These are phyloP conservation scores for Sarcoramphus papa DNA, from an alignment of 2,797 vertebrate genomes.

Conservation along the genomic window DNA sequence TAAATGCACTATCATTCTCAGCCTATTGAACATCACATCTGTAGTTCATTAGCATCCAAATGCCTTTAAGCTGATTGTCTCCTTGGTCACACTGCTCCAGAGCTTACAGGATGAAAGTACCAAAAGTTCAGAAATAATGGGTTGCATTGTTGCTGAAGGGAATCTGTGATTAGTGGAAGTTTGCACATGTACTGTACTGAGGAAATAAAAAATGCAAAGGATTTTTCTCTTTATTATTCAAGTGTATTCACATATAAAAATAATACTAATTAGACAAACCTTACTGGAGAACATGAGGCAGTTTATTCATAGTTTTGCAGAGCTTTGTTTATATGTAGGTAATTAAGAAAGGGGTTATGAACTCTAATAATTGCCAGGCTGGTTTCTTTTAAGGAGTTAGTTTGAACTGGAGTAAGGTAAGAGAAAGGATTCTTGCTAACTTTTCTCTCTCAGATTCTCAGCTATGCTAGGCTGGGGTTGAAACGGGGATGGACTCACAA, in stretches of 20 bases:
- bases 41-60: constrained; percentile 33
- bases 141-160: neutral
- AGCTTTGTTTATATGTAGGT: neutral
- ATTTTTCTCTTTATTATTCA: neutral
- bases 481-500: neutral
- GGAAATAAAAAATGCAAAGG: neutral
- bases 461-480: neutral
- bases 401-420: neutral
- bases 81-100: constrained; percentile 1
- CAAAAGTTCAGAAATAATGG: constrained; percentile 17
- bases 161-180: neutral
- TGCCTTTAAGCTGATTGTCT: constrained; percentile 5
- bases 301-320: neutral
- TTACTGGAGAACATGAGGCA: neutral
- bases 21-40: neutral
- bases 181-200: neutral
- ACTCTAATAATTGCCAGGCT: neutral
- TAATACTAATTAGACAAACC: neutral
- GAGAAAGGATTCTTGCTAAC: neutral
- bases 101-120: neutral
- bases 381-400: neutral
- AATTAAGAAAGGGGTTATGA: neutral
- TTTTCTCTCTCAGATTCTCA: neutral
- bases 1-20: neutral
- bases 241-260: neutral